Evolutionary conservation across 2,113 vertebrate genomes (phyloP).

Genomic region (Mesoclemmys tuberculata): DNA sequence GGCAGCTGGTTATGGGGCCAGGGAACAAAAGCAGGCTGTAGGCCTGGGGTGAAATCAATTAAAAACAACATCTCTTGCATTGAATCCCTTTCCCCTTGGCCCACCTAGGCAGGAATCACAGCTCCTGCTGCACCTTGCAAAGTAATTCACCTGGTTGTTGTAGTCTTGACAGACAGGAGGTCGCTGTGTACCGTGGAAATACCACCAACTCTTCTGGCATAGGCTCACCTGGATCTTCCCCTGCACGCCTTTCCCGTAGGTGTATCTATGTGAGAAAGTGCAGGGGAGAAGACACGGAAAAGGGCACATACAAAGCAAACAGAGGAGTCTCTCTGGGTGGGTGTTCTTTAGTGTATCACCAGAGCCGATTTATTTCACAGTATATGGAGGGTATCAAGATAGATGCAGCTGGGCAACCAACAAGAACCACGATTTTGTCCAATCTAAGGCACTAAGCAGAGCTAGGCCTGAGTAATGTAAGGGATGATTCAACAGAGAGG

Average conservation of each 20-base stretch:
- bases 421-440: neutral
- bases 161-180: conserved; percentile 10
- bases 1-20: neutral
- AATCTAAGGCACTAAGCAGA: neutral
- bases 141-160: conserved; percentile 50
- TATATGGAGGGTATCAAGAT: neutral
- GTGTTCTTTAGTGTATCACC: neutral
- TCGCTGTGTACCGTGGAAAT: conserved; percentile 37
- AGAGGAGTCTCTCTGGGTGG: neutral
- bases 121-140: neutral
- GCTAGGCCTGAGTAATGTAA: too few relatives aligned
- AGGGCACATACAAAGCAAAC: neutral
- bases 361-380: neutral
- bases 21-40: neutral
- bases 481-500: too few relatives aligned
- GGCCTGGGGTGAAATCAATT: accelerated
- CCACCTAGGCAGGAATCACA: neutral
- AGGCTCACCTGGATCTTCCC: conserved; percentile 25
- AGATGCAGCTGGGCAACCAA: neutral
- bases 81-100: neutral
- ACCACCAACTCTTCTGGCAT: conserved; percentile 53
- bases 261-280: conserved; percentile 43
- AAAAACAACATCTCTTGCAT: neutral
- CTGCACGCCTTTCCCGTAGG: conserved; percentile 34
- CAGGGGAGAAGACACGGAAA: neutral